phyloP scores from a whole-genome alignment of 2,888 invertebrate species.

The Alviniconcha strummeri region DNA sequence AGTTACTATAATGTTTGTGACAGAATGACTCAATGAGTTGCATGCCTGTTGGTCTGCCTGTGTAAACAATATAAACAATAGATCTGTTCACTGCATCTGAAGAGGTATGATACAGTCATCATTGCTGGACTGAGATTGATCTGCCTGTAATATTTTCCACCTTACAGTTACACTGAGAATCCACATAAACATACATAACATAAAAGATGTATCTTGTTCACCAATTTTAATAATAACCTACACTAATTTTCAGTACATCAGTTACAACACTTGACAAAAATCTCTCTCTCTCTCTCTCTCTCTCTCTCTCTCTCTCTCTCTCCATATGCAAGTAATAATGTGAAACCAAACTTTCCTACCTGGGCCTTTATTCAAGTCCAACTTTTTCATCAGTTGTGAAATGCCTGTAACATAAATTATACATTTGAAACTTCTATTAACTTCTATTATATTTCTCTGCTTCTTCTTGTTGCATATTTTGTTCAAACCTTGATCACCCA shows the following conservation, averaged over 20 bases:
- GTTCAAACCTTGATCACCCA: too few species aligned
- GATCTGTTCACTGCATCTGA: neutral
- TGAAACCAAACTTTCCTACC: neutral
- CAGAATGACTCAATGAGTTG: too few species aligned
- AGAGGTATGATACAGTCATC: neutral
- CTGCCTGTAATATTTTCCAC: too few species aligned
- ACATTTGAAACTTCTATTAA: neutral
- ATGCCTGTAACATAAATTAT: constrained; percentile 39
- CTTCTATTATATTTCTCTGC: too few species aligned
- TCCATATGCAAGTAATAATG: neutral
- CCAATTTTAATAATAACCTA: too few species aligned
- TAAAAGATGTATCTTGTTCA: too few species aligned
- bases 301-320: constrained; percentile 7
- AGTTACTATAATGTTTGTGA: too few species aligned
- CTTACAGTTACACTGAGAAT: too few species aligned
- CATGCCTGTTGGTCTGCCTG: too few species aligned
- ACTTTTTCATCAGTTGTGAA: constrained; percentile 37
- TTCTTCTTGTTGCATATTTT: too few species aligned
- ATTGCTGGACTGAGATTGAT: too few species aligned
- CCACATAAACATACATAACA: too few species aligned
- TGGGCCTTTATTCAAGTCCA: constrained; percentile 30
- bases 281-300: neutral
- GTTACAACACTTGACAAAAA: neutral
- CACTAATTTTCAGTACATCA: neutral
- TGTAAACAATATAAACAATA: neutral